Evolutionary conservation across 2,113 vertebrate species (phyloP).

Genomic region (Cygnus atratus): DNA sequence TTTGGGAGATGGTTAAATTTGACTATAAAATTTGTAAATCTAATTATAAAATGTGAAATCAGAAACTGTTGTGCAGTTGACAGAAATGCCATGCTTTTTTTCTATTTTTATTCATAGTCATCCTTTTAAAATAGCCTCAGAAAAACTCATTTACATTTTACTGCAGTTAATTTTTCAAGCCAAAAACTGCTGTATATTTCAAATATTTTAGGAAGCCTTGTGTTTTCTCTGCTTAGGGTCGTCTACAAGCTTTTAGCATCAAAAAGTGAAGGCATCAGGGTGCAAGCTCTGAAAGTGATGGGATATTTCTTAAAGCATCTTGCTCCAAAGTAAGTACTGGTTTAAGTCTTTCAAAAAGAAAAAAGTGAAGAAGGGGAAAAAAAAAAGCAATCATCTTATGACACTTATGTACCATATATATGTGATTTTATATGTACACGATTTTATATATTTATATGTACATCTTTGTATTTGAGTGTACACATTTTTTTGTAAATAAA

Average conservation of each 20-base stretch:
- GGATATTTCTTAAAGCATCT: conserved; percentile 96
- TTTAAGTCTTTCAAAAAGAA: background rate
- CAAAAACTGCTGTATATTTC: background rate
- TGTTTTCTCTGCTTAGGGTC: conserved; percentile 79
- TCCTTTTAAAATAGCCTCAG: background rate
- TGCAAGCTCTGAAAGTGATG: conserved; percentile 95
- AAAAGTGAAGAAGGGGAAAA: no score
- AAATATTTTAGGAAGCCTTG: background rate
- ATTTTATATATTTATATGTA: background rate
- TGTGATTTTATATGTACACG: background rate
- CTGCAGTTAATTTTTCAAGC: background rate
- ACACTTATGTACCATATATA: fast-evolving
- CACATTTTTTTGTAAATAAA: background rate
- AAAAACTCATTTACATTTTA: background rate
- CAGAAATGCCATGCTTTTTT: background rate
- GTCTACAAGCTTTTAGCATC: conserved; percentile 97
- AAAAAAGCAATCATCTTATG: background rate
- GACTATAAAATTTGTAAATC: background rate
- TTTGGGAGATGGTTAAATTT: background rate
- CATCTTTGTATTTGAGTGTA: no score
- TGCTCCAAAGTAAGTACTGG: conserved; percentile 87
- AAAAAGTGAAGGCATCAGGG: conserved; percentile 91
- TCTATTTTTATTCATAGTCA: background rate
- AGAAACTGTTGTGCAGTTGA: background rate
- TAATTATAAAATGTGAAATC: background rate